Percentiles rank a stretch among this genome's conserved stretches.
Conservation (phyloP, 2,888 invertebrate species). For the Dastarcus helophoroides region DNA sequence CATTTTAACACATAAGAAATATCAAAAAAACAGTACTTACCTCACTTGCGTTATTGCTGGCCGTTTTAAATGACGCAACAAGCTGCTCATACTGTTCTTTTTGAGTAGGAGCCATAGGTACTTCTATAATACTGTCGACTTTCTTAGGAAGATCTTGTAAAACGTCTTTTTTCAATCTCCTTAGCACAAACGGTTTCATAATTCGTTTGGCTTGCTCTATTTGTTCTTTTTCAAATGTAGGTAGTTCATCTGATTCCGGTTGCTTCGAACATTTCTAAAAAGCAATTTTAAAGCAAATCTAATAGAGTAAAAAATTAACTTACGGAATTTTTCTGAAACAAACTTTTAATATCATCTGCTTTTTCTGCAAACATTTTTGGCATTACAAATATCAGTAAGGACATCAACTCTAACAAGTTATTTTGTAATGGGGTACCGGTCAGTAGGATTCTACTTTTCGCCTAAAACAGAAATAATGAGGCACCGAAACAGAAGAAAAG, state of each 20-base stretch:
- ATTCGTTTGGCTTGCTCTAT: constrained; percentile 89
- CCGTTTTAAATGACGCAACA: constrained; percentile 54
- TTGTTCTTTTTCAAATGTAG: constrained; percentile 80
- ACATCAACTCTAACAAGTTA: constrained; percentile 91
- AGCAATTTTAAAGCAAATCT: constrained; percentile 2
- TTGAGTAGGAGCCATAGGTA: constrained; percentile 63
- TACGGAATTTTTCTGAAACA: constrained; percentile 70
- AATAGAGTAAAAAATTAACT: constrained; percentile 27
- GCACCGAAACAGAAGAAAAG: constrained; percentile 1
- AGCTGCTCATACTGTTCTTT: constrained; percentile 62
- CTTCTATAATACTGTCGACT: constrained; percentile 54
- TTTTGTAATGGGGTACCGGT: constrained; percentile 97
- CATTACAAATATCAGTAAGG: constrained; percentile 91
- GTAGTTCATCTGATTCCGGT: constrained; percentile 43
- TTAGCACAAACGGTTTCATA: constrained; percentile 89
- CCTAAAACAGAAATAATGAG: constrained; percentile 40
- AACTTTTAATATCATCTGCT: constrained; percentile 72
- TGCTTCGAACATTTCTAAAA: constrained; percentile 42
- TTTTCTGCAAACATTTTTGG: constrained; percentile 86
- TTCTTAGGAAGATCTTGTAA: constrained; percentile 77
- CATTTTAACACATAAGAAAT: too few relatives aligned
- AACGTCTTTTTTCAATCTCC: constrained; percentile 80
- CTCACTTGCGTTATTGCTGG: constrained; percentile 34
- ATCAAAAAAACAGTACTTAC: constrained; percentile 29
- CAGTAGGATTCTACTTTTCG: constrained; percentile 72